Base-by-base conservation (phyloP, 2,888 invertebrate species). In the Phyllotreta cruciferae region DNA sequence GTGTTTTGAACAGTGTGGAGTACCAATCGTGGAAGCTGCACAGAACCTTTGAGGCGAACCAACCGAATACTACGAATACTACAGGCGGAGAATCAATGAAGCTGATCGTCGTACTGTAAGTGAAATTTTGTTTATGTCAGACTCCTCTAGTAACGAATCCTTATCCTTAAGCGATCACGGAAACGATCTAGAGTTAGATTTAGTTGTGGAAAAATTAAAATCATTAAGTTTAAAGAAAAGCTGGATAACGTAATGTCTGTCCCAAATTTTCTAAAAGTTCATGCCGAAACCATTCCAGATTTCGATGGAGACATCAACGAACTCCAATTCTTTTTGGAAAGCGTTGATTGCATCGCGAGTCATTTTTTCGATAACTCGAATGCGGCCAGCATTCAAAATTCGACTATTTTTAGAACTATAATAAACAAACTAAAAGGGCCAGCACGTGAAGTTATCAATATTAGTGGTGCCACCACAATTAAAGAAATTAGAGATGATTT, bases 291-390 rank as follows among this genome's bases (percentile, higher is more conserved):
- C 35, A 54, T 60, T 41, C 60, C 53, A 8, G 45, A 60, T 44
- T 60, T 45, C 13, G 41, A 53, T 44, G 60, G 60, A 8, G 14
- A 60, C 34, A 42, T 42, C 6, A 45, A 60, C 13, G 54, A 60
- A 42, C 35, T 60, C 6, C 4, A 54, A 39, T 60, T 54, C 34
- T 60, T 60, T 44, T 34, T 60, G 4, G 54, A 60, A 54, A 60
- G 44, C 45, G 34, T 50, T n/a, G 58, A 58, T 49, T 50, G 58
- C 11, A 50, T 56, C 9, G 42, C 4, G 1, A 56, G 8, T 9
- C 56, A 56, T 14, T 56, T 56, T 14, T 44, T 1, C 38, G 56
- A 56, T 42, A 9, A 24, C 1, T 1, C 14, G 4, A 42, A 56
- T 24, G 6, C 14, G 1, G 14, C 6, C 4, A 56, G 38, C 6